Conservation (phyloP, 2,888 invertebrate genomes). For the Dyspetes luteomarginatus region DNA sequence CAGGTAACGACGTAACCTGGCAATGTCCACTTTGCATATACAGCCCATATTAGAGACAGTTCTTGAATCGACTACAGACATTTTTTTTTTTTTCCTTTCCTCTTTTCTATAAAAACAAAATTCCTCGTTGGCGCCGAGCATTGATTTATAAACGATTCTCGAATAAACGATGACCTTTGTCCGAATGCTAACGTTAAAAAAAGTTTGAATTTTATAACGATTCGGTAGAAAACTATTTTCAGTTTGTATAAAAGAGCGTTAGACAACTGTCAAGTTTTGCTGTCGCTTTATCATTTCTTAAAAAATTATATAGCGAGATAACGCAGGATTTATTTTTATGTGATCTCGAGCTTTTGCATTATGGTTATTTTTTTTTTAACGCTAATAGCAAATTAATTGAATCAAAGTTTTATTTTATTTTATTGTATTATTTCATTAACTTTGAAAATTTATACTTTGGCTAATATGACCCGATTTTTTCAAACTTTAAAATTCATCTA, state of each 20-base stretch:
- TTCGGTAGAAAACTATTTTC: not conserved
- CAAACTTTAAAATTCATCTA: too few species aligned
- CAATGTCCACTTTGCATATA: not conserved
- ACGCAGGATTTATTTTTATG: too few species aligned
- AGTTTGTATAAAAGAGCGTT: not conserved
- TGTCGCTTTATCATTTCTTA: too few species aligned
- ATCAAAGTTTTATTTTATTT: too few species aligned
- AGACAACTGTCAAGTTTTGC: not conserved
- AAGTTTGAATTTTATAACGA: not conserved
- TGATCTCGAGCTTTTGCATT: too few species aligned
- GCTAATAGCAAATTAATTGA: too few species aligned
- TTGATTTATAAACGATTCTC: slow-evolving; percentile 23
- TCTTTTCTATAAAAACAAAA: not conserved
- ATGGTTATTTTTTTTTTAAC: too few species aligned
- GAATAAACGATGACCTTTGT: slow-evolving; percentile 24
- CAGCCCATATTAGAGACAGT: not conserved
- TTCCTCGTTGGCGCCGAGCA: not conserved
- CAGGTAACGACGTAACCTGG: slow-evolving; percentile 27
- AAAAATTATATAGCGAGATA: too few species aligned
- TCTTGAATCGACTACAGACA: not conserved
- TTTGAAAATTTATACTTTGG: too few species aligned
- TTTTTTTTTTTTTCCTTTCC: not conserved
- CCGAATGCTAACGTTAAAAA: not conserved
- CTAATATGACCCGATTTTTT: too few species aligned
- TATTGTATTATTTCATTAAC: too few species aligned